Evolutionary conservation across 1,140 invertebrate genomes (phyloP), one percentile per base, ranked within the genome.

Genomic region (Caenorhabditis inopinata): DNA sequence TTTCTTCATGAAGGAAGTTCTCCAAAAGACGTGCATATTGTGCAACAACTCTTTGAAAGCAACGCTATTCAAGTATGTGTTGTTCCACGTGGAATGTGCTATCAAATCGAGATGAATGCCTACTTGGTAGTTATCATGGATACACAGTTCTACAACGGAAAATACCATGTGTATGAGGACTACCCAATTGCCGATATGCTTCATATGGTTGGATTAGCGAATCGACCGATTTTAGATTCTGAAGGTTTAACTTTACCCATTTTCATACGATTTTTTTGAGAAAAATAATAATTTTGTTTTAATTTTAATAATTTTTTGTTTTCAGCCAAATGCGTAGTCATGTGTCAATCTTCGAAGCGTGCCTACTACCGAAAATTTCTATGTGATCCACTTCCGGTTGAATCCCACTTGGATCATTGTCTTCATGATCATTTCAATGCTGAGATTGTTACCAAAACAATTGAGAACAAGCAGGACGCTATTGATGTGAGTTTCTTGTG

Each of bases 401-500:
- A 98, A 91, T 96, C 94, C 83, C 95, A 98, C 90, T 90, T 98
- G 84, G 96, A 99, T 91, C 96, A 98, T 87, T 92, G 94, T 83
- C 91, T 99, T 2, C 97, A 99, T 89, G 97, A 99, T 91, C 97
- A 99, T 90, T 97, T 99, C 89, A 99, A 99, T 91, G 96, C 97
- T 0, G 97, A 99, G 90, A 97, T 99, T 75, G 96, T 99, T 0
- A 99, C 97, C 0, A 98, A 98, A 90, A 99, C 96, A 0, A 97
- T 99, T 88, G 97, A 99, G 89, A 99, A 99, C 90, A 99, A 99
- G 90, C 97, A 99, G 89, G 97, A 99, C 89, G 96, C 96, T 0
- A 96, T 99, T 0, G 97, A 99, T 90, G 78, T 80, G 48, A 76
- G 75, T n/a, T n/a, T n/a, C n/a, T n/a, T n/a, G n/a, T n/a, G n/a